A percentile compares a stretch with the other conserved stretches of the same genome.
phyloP scores from a whole-genome alignment of 2,888 invertebrate species.

The Amphipoea oculea region DNA sequence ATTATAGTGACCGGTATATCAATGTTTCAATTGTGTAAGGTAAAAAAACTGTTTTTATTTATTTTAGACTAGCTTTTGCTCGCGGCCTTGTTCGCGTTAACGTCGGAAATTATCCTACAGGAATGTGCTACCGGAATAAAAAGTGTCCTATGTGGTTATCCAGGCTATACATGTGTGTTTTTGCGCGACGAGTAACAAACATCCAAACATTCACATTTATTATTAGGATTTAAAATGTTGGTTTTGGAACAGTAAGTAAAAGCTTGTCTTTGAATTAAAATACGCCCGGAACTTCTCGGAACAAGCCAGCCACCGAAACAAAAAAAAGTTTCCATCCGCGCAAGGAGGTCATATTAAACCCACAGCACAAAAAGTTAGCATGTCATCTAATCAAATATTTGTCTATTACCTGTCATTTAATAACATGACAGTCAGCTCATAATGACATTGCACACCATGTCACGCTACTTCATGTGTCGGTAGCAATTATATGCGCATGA shows the following conservation, averaged over 20 bases:
- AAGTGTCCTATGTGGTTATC: neutral
- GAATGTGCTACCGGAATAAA: neutral
- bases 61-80: neutral
- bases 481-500: constrained; percentile 62
- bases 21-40: neutral
- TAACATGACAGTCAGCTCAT: constrained; percentile 55
- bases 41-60: neutral
- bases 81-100: neutral
- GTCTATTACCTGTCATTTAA: constrained; percentile 62
- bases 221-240: neutral
- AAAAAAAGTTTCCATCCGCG: constrained; percentile 5
- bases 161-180: no score
- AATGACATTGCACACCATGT: constrained; percentile 59
- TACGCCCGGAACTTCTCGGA: constrained; percentile 1
- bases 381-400: constrained; percentile 66
- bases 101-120: neutral
- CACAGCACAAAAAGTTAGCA: constrained; percentile 43
- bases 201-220: no score
- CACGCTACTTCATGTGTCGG: constrained; percentile 54
- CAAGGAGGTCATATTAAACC: constrained; percentile 16
- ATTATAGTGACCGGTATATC: constrained; percentile 11
- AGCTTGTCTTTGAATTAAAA: neutral
- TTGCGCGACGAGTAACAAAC: no score
- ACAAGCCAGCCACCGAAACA: neutral
- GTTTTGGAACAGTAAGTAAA: neutral